Conservation (phyloP, 2,888 invertebrate genomes). For the Drosophila niveifrons region DNA sequence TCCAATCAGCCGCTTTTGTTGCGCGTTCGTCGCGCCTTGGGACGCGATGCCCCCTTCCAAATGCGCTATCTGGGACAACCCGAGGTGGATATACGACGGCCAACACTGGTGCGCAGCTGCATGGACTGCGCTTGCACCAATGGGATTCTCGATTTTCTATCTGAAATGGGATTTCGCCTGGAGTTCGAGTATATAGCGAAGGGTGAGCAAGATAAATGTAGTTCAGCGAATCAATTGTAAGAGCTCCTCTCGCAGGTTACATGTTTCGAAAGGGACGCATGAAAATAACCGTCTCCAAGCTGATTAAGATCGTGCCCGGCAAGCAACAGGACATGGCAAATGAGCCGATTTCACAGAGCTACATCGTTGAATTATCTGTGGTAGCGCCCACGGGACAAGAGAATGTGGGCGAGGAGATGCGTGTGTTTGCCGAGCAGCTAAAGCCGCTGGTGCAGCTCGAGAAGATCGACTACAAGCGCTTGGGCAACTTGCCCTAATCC, state of each 20-base stretch:
- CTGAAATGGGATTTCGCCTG: constrained; percentile 94
- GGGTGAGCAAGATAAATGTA: constrained; percentile 85
- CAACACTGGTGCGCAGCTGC: constrained; percentile 95
- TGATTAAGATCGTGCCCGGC: constrained; percentile 93
- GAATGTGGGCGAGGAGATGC: constrained; percentile 98
- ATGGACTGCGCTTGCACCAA: constrained; percentile 96
- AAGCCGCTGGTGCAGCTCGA: constrained; percentile 96
- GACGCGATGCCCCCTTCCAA: constrained; percentile 90
- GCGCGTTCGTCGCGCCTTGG: constrained; percentile 93
- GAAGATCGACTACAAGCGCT: constrained; percentile 95
- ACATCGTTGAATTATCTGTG: constrained; percentile 95
- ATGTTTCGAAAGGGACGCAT: constrained; percentile 98
- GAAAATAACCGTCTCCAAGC: constrained; percentile 98
- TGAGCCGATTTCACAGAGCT: constrained; percentile 96
- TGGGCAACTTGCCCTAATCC: constrained; percentile 84
- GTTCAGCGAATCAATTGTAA: too few species aligned
- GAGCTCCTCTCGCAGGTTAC: constrained; percentile 85
- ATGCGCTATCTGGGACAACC: constrained; percentile 96
- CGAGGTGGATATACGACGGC: constrained; percentile 94
- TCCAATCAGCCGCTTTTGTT: constrained; percentile 90
- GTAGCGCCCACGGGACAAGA: constrained; percentile 95
- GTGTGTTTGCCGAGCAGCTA: constrained; percentile 96
- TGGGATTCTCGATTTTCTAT: constrained; percentile 95
- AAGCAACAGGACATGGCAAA: constrained; percentile 89
- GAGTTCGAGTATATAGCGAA: constrained; percentile 97